Evolutionary conservation across 2,797 vertebrate species (phyloP).

Genomic region (Lutra lutra): DNA sequence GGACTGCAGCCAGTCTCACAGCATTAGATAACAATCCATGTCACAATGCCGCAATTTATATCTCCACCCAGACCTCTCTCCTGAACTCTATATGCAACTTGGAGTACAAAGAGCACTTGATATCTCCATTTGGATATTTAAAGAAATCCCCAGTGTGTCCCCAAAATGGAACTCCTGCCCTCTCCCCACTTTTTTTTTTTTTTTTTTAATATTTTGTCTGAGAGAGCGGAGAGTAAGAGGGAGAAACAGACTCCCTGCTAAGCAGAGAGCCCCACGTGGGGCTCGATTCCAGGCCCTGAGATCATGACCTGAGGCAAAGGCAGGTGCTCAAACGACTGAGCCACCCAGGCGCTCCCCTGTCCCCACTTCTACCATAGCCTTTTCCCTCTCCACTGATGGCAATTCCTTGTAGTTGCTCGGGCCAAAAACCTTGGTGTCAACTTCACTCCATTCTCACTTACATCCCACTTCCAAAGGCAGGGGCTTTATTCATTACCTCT

Average conservation of each 20-base stretch:
- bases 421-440: not conserved
- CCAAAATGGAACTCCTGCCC: not conserved
- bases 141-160: not conserved
- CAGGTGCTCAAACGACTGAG: no score
- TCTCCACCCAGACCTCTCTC: not conserved
- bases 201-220: no score
- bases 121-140: not conserved
- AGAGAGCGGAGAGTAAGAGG: no score
- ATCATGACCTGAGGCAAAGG: no score
- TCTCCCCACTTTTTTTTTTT: not conserved
- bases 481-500: not conserved
- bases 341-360: not conserved
- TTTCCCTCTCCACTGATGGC: not conserved
- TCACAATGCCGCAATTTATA: not conserved
- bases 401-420: not conserved
- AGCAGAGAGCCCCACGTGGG: no score
- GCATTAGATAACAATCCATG: not conserved
- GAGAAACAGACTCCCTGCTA: no score
- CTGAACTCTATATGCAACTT: not conserved
- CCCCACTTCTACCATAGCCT: not conserved
- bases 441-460: not conserved
- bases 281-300: no score
- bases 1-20: not conserved
- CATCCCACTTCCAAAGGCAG: not conserved
- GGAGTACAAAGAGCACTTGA: not conserved